Base-by-base conservation (phyloP, 2,797 vertebrate genomes). In the Masticophis lateralis region DNA sequence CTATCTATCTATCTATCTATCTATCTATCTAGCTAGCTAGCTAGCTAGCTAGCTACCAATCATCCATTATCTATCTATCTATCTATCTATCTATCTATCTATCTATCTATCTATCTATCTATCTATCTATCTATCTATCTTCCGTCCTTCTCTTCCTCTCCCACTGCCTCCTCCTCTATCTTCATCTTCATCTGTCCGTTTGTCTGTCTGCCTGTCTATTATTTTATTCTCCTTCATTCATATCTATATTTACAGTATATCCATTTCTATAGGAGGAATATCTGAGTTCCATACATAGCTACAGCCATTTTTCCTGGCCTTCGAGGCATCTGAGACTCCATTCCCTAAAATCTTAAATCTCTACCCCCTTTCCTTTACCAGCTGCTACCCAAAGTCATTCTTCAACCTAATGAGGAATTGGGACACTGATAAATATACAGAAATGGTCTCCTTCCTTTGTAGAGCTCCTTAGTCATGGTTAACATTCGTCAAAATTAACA, bases 401-500 rank as follows among this genome's bases (percentile, higher is more conserved):
- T 79, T 74, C 9, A 60, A 13, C n/a, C 13, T 53, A 91, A 91
- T 60, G 43, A 18, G 28, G 47, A 87, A 13, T 89, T 79, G 10
- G 51, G 69, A 16, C 27, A 10, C 4, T 25, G 66, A 28, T 53
- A 16, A 86, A 88, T 43, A 32, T 43, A 18, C 55, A 55, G 43
- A 28, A 92, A 61, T 6, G 14, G 14, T 10, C 25, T 25, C 47
- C 66, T 74, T 28, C 47, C 27, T 18, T 61, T 55, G 25, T 47
- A 14, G n/a, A 74, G 22, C n/a, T 88, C 47, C 37, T 43, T 37
- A 86, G 28, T 53, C 18, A 55, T 12, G 87, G 32, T 95, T 89
- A 89, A 25, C 56, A 11, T 93, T 94, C 93, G 95, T 94, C 93
- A 94, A 94, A 94, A 96, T 91, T 11, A 55, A 88, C 66, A 94